Conservation (phyloP, 2,113 vertebrate species). For the Pelusios castaneus region DNA sequence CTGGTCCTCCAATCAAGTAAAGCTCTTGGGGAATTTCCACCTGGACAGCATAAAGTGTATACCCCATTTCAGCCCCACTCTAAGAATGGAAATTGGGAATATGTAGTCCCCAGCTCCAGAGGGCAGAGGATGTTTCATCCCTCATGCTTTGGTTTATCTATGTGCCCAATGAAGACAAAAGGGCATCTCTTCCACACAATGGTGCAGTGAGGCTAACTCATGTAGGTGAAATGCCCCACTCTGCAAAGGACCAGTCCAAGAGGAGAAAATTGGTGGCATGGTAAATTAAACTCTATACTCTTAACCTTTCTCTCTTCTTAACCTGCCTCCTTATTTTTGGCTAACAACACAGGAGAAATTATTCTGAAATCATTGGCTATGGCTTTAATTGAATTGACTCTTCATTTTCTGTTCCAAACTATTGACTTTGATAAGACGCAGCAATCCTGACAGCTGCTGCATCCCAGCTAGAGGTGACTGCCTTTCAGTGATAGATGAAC, state of each 20-base stretch:
- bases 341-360: too few species aligned
- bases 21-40: rapidly evolving
- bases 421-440: conserved; percentile 47
- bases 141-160: not conserved
- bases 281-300: too few species aligned
- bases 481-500: too few species aligned
- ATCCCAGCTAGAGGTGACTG: not conserved
- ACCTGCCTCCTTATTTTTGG: too few species aligned
- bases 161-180: too few species aligned
- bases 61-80: rapidly evolving
- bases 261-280: too few species aligned
- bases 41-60: rapidly evolving
- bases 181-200: too few species aligned
- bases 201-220: too few species aligned
- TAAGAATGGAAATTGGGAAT: not conserved
- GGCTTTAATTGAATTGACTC: conserved; percentile 2
- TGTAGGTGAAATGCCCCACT: too few species aligned
- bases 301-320: too few species aligned
- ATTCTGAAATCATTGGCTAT: too few species aligned
- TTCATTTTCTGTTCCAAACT: conserved; percentile 56
- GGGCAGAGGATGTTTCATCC: not conserved
- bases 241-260: too few species aligned
- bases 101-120: not conserved
- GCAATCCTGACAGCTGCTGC: conserved; percentile 46
- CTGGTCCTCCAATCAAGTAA: not conserved